Evolutionary conservation across 2,888 invertebrate genomes (phyloP).

Genomic region (Melinopterus prodromus): DNA sequence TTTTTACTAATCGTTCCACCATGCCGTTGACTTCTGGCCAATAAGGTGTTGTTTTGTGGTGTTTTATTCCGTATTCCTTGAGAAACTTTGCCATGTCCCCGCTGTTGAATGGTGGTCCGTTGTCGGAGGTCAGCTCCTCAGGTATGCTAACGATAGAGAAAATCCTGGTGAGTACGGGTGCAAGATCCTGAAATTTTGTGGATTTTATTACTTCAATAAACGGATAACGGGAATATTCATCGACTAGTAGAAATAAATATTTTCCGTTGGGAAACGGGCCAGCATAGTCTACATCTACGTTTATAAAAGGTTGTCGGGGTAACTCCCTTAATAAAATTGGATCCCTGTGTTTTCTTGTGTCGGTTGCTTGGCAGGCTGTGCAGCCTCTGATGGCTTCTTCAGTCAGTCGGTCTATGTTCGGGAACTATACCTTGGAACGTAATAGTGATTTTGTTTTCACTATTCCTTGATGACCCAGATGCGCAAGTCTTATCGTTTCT

Average conservation of each 20-base stretch:
- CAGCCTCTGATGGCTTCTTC: constrained; percentile 11
- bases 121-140: constrained; percentile 19
- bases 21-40: constrained; percentile 43
- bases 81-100: too few relatives aligned
- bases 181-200: neutral
- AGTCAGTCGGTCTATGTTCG: constrained; percentile 31
- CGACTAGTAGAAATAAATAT: constrained; percentile 16
- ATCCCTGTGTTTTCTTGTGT: constrained; percentile 4
- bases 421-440: constrained; percentile 40
- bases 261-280: constrained; percentile 26
- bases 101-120: too few relatives aligned
- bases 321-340: neutral
- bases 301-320: neutral
- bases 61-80: too few relatives aligned
- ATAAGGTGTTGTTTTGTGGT: too few relatives aligned
- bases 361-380: constrained; percentile 17
- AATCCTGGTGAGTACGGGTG: too few relatives aligned
- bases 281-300: constrained; percentile 16
- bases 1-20: constrained; percentile 37
- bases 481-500: constrained; percentile 13
- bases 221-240: constrained; percentile 20
- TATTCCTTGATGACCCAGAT: constrained; percentile 32
- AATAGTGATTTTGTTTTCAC: constrained; percentile 29
- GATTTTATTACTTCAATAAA: constrained; percentile 11
- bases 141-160: constrained; percentile 29